Conservation (phyloP, 2,888 invertebrate species). For the Eulithis prunata region DNA sequence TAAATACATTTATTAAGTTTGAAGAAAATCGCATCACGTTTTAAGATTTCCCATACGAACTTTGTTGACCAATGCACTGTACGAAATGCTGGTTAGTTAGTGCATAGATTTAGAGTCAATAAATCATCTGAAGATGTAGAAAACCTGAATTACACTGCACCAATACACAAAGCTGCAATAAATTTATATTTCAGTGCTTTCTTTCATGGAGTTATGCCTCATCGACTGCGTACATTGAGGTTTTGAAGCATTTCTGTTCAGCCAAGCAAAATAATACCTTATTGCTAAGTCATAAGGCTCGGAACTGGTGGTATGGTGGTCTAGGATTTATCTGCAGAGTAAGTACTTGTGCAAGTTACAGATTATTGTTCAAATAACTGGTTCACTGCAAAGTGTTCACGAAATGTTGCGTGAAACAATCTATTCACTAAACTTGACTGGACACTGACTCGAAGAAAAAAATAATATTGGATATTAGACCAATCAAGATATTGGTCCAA, state of each 20-base stretch:
- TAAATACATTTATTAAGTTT: too few relatives aligned
- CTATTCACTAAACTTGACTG: too few relatives aligned
- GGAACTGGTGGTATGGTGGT: neutral
- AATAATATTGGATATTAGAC: too few relatives aligned
- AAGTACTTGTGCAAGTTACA: slow-evolving; percentile 4
- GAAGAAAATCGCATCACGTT: too few relatives aligned
- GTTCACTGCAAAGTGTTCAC: neutral
- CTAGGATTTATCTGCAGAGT: slow-evolving; percentile 9
- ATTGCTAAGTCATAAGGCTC: slow-evolving; percentile 6
- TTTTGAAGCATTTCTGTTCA: slow-evolving; percentile 4
- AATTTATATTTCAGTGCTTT: slow-evolving; percentile 22
- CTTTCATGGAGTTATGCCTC: slow-evolving; percentile 18
- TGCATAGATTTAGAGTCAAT: too few relatives aligned
- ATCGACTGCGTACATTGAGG: slow-evolving; percentile 24
- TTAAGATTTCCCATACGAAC: too few relatives aligned
- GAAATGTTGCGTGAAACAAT: too few relatives aligned
- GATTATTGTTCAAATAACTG: slow-evolving; percentile 1
- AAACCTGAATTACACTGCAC: slow-evolving; percentile 13
- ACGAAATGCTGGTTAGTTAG: too few relatives aligned
- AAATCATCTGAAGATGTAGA: neutral
- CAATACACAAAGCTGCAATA: slow-evolving; percentile 45
- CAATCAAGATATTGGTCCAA: too few relatives aligned
- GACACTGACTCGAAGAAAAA: too few relatives aligned
- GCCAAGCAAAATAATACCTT: slow-evolving; percentile 13
- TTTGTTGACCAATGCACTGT: too few relatives aligned